Evolutionary conservation across 2,797 vertebrate genomes (phyloP).

Genomic region (Otus scops): DNA sequence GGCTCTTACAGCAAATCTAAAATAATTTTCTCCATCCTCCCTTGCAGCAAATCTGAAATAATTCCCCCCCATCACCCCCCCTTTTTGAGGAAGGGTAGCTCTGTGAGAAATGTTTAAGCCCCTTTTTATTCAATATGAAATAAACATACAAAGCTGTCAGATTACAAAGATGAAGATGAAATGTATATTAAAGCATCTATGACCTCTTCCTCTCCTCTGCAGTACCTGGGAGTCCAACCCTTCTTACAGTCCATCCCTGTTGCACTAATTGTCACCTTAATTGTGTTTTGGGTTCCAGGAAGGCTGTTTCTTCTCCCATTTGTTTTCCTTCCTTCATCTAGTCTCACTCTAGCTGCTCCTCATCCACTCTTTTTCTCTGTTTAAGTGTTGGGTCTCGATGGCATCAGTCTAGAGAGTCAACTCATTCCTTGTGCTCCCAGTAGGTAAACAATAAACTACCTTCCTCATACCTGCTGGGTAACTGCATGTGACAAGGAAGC

Average conservation of each 20-base stretch:
- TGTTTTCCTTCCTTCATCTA: neutral
- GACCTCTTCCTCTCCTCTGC: neutral
- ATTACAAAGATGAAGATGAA: neutral
- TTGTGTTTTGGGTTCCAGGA: neutral
- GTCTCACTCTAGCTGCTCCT: neutral
- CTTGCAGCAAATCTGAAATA: neutral
- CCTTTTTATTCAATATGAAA: neutral
- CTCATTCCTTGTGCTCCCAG: neutral
- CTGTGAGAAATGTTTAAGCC: neutral
- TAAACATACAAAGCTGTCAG: neutral
- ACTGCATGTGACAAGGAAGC: neutral
- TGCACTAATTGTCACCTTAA: neutral
- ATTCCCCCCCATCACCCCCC: neutral
- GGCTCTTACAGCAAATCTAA: neutral
- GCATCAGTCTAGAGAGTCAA: neutral
- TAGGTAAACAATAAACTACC: neutral
- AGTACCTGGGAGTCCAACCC: neutral
- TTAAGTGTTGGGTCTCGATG: neutral
- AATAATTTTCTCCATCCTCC: neutral
- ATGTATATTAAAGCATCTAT: neutral
- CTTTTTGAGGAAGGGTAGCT: neutral
- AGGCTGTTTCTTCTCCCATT: neutral
- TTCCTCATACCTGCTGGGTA: neutral
- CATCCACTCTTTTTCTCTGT: neutral
- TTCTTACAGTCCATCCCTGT: neutral